Conservation (phyloP, 2,113 vertebrate species). For the Prietella phreatophila region DNA sequence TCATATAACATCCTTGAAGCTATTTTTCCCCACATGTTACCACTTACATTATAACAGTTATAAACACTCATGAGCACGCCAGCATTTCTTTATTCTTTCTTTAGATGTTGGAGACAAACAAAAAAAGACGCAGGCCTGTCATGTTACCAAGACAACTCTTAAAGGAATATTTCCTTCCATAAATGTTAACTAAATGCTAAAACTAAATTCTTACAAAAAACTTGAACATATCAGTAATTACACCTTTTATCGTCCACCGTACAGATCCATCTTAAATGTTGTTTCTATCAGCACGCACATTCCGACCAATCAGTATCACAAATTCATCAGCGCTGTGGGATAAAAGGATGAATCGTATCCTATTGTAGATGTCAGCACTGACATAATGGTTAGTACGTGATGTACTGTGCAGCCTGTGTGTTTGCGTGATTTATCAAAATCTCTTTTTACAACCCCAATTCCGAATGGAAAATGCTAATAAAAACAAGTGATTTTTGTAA, state of each 20-base stretch:
- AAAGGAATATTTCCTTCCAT: background rate
- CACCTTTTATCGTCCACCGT: background rate
- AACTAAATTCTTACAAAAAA: background rate
- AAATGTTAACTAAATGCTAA: background rate
- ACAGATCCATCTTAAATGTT: background rate
- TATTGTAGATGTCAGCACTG: background rate
- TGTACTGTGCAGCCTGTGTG: conserved; percentile 2
- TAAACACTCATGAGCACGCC: background rate
- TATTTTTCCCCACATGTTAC: background rate
- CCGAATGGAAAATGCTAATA: no score
- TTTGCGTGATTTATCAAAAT: background rate
- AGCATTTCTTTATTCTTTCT: background rate
- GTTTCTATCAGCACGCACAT: background rate
- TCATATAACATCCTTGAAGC: background rate
- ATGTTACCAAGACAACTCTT: background rate
- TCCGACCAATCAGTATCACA: background rate
- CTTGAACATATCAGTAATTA: background rate
- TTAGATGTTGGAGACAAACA: background rate
- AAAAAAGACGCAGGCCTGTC: background rate
- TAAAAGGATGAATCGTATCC: background rate
- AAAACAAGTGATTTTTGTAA: no score
- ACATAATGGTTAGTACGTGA: background rate
- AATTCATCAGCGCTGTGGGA: background rate
- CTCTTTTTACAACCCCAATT: background rate
- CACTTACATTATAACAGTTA: background rate